Evolutionary conservation across 2,888 invertebrate species (phyloP).

Genomic region (Drosophila kokeensis): DNA sequence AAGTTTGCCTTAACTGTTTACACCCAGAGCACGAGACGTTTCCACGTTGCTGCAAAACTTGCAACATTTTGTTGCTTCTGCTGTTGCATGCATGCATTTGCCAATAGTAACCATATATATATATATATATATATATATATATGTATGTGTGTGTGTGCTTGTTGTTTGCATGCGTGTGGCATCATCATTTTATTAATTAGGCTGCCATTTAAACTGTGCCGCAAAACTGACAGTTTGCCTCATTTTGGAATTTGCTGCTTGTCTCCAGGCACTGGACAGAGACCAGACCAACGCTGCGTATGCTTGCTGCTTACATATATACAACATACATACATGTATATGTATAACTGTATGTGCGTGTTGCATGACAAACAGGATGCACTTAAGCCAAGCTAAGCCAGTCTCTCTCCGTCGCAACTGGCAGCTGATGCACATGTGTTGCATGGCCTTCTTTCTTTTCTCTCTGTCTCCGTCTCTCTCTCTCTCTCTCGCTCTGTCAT

Average conservation of each 20-base stretch:
- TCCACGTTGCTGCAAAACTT: constrained; percentile 20
- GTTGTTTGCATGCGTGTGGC: constrained; percentile 21
- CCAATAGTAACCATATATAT: not conserved
- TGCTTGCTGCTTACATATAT: constrained; percentile 22
- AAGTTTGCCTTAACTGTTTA: constrained; percentile 46
- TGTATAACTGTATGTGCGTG: not conserved
- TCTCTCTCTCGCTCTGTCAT: not conserved
- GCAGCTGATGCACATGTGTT: constrained; percentile 29
- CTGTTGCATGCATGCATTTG: constrained; percentile 6
- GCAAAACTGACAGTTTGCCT: constrained; percentile 12
- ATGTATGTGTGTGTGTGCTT: not conserved
- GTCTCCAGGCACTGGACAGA: not conserved
- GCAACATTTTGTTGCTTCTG: constrained; percentile 27
- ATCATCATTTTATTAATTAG: constrained; percentile 82
- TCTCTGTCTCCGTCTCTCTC: not conserved
- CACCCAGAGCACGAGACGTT: constrained; percentile 43
- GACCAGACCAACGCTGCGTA: constrained; percentile 43
- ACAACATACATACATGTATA: not conserved
- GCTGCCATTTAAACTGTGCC: constrained; percentile 77
- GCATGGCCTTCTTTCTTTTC: not conserved
- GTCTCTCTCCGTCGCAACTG: not conserved
- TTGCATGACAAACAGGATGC: constrained; percentile 26
- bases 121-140: not conserved
- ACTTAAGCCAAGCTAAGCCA: constrained; percentile 2
- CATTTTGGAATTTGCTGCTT: not conserved